phyloP scores from a whole-genome alignment of 2,888 invertebrate genomes.

The Melitaea athalia region DNA sequence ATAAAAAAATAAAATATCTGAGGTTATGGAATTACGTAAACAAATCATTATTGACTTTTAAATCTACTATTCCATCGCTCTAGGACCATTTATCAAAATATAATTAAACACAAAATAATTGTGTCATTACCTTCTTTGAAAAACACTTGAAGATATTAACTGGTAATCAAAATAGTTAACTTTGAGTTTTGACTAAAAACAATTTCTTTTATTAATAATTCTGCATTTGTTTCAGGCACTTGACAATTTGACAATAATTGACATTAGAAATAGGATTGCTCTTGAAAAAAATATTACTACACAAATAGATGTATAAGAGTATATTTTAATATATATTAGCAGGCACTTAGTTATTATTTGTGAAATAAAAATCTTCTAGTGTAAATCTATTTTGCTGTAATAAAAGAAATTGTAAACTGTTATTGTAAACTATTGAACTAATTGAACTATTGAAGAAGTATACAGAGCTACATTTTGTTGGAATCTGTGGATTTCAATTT shows the following conservation, averaged over 20 bases:
- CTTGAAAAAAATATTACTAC: not conserved
- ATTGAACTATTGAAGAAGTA: too few relatives aligned
- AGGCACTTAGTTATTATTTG: too few relatives aligned
- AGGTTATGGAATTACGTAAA: conserved; percentile 48
- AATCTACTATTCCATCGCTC: not conserved
- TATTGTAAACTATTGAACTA: too few relatives aligned
- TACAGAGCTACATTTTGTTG: too few relatives aligned
- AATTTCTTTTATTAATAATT: conserved; percentile 1
- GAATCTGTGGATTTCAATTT: too few relatives aligned
- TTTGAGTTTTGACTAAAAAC: not conserved
- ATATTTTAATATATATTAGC: too few relatives aligned
- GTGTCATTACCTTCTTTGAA: not conserved
- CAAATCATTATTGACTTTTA: conserved; percentile 18
- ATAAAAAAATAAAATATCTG: conserved; percentile 3
- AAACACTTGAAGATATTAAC: not conserved
- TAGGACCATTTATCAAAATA: not conserved
- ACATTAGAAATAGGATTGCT: not conserved
- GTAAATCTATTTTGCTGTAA: too few relatives aligned
- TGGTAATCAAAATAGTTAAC: not conserved
- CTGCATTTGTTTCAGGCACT: not conserved
- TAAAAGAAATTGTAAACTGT: too few relatives aligned
- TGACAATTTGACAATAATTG: not conserved
- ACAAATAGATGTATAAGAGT: not conserved
- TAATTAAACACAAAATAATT: not conserved
- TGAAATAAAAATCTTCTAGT: too few relatives aligned